Conservation (phyloP, 2,888 invertebrate species). For the Resseliella maxima region DNA sequence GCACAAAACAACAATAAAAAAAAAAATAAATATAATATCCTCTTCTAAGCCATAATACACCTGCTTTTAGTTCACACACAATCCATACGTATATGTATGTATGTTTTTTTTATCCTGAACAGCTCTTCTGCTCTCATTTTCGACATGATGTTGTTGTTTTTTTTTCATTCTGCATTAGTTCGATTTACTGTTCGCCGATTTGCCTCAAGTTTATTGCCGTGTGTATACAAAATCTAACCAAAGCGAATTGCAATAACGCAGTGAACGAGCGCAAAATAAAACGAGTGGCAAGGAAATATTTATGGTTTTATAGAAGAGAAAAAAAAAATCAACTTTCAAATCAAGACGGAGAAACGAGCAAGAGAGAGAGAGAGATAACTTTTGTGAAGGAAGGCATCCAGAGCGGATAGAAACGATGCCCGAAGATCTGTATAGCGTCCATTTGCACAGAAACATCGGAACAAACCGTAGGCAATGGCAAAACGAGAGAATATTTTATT, state of each 20-base stretch:
- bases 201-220: conserved; percentile 49
- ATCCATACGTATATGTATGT: conserved; percentile 37
- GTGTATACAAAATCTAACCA: conserved; percentile 41
- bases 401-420: conserved; percentile 49
- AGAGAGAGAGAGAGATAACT: not conserved
- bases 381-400: too few relatives aligned
- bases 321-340: not conserved
- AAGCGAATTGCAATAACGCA: conserved; percentile 31
- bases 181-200: conserved; percentile 49
- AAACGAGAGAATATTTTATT: conserved; percentile 26
- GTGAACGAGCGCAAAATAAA: conserved; percentile 27
- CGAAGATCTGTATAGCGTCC: conserved; percentile 23
- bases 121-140: not conserved
- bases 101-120: conserved; percentile 15
- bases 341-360: not conserved
- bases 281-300: conserved; percentile 43
- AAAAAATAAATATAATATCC: conserved; percentile 52
- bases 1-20: conserved; percentile 35
- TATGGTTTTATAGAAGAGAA: conserved; percentile 5
- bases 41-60: conserved; percentile 41
- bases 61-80: conserved; percentile 41
- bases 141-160: conserved; percentile 12
- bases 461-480: conserved; percentile 25
- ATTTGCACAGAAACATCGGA: conserved; percentile 11
- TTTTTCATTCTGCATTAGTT: not conserved